Evolutionary conservation across 1,140 invertebrate species (phyloP).

Genomic region (Caenorhabditis latens): DNA sequence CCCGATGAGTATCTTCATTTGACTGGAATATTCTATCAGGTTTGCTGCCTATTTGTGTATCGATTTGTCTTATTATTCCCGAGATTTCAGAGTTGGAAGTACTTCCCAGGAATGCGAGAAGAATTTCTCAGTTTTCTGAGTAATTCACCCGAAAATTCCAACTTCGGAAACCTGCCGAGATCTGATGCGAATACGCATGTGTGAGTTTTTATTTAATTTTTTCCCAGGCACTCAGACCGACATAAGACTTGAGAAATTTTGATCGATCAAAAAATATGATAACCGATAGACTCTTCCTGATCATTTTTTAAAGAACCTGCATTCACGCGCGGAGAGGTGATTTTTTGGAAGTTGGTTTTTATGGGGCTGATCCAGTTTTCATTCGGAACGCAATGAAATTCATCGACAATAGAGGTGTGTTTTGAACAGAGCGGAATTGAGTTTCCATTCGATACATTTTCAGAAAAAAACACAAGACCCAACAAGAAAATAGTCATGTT

Average conservation of each 20-base stretch:
- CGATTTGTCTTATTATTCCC: background rate
- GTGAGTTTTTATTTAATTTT: background rate
- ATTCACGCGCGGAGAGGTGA: constrained; percentile 17
- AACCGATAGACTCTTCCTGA: background rate
- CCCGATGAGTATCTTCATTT: background rate
- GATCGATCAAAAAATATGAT: too few species aligned
- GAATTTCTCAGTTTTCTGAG: background rate
- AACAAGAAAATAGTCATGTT: background rate
- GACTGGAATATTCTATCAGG: constrained; percentile 19
- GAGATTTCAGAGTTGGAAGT: constrained; percentile 33
- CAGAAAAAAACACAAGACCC: background rate
- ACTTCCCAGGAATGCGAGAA: background rate
- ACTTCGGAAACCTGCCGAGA: background rate
- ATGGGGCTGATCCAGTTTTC: background rate
- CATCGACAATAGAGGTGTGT: background rate
- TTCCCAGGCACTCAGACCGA: background rate
- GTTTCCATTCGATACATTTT: background rate
- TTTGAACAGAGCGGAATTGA: background rate
- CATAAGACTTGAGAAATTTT: background rate
- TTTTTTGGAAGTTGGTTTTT: constrained; percentile 3
- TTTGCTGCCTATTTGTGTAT: background rate
- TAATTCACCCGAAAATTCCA: background rate
- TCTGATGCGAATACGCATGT: background rate
- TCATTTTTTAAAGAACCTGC: background rate
- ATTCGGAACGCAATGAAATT: background rate